Conservation (phyloP, 2,113 vertebrate genomes). For the Hymenochirus boettgeri region DNA sequence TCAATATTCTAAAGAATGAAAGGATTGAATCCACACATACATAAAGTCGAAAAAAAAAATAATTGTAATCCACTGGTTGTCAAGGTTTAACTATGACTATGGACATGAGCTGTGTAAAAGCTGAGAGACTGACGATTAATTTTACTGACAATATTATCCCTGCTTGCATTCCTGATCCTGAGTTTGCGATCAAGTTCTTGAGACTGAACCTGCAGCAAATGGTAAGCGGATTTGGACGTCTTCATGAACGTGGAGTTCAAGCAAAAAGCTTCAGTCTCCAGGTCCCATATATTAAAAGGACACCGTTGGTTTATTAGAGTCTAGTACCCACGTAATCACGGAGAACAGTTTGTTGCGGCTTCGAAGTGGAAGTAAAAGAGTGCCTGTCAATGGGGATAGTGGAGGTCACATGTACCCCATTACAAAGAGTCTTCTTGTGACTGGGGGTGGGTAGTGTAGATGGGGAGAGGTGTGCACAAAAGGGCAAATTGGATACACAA, state of each 20-base stretch:
- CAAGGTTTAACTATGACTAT: slow-evolving; percentile 62
- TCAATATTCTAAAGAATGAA: slow-evolving; percentile 57
- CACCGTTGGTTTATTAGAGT: slow-evolving; percentile 73
- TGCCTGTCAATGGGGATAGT: slow-evolving; percentile 90
- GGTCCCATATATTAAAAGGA: slow-evolving; percentile 77
- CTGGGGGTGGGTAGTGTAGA: slow-evolving; percentile 88
- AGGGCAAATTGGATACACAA: slow-evolving; percentile 89
- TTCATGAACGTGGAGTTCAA: slow-evolving; percentile 58
- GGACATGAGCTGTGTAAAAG: slow-evolving; percentile 87
- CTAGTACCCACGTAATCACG: slow-evolving; percentile 69
- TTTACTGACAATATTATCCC: slow-evolving; percentile 73
- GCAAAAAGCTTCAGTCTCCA: slow-evolving; percentile 71
- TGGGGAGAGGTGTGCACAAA: slow-evolving; percentile 92
- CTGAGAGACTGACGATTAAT: slow-evolving; percentile 65
- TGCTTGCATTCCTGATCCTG: slow-evolving; percentile 75
- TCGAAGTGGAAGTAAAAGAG: slow-evolving; percentile 66
- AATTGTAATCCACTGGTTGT: slow-evolving; percentile 64
- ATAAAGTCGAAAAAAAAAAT: slow-evolving; percentile 62
- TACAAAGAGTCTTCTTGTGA: slow-evolving; percentile 76
- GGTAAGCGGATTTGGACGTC: slow-evolving; percentile 85
- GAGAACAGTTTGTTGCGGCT: slow-evolving; percentile 88
- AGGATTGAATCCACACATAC: slow-evolving; percentile 55
- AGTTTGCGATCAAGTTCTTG: slow-evolving; percentile 81
- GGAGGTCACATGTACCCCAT: slow-evolving; percentile 84
- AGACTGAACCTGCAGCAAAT: slow-evolving; percentile 63